Base-by-base conservation (phyloP, 2,888 invertebrate species). In the Arctia plantaginis region DNA sequence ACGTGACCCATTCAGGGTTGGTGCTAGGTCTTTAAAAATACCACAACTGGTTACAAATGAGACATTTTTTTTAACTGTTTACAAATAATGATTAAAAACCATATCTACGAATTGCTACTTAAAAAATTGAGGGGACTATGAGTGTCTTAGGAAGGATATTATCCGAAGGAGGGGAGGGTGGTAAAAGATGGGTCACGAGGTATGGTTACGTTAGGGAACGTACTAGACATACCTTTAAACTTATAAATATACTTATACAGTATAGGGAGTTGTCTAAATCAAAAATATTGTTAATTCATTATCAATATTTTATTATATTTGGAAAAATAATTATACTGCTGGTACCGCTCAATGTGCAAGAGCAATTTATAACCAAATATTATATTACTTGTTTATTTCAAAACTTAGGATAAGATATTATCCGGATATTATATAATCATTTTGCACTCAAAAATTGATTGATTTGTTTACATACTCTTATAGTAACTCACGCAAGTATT, bases 341-440 rank as follows among this genome's bases (percentile, higher is more conserved):
- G 0, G 27, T 35, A 15, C 66, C 66, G 44, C 30, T 41, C 47
- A 23, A 33, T 30, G 15, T 27, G 55, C 20, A 76, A 68, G 79
- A 75, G 33, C 44, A 73, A 68, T 77, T 35, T 76, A 71, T 78
- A 82, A 85, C 79, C 81, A 83, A 82, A 83, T 72, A 75, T 55
- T 68, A 44, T 80, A 82, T 75, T 74, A 2, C 77, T 71, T 68
- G 62, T 78, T 82, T 77, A 73, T 73, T 72, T 75, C 68, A 76
- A 82, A 80, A 77, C 71, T 74, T 82, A 78, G 71, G 71, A 18
- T 79, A 79, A 77, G 69, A 74, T 74, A 79, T 35, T 68, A 65
- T 67, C 65, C 30, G 41, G 13, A 75, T 77, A 76, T 72, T 76
- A 72, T 77, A 76, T 76, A 72, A 77, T 66, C 71, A 76, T 71